Evolutionary conservation across 1,140 invertebrate species (phyloP).

Genomic region (Yoshiicerus persimilis): DNA sequence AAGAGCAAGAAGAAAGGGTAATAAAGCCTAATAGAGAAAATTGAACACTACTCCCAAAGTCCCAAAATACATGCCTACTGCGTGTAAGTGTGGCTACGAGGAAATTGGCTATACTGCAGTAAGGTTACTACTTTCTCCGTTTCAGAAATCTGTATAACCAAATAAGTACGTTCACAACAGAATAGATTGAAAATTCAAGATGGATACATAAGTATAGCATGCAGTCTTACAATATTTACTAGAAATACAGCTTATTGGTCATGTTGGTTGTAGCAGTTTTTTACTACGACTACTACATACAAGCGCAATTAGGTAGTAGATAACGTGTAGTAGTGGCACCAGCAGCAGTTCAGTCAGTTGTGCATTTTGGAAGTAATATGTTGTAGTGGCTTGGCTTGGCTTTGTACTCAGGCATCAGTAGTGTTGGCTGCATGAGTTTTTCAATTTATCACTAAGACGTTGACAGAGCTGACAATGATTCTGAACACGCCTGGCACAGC

Average conservation of each 20-base stretch:
- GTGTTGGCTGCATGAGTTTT: neutral
- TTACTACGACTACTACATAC: neutral
- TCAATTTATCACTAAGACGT: conserved; percentile 23
- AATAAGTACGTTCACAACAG: neutral
- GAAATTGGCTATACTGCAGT: neutral
- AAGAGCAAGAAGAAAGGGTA: neutral
- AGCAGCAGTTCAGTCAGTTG: too few relatives aligned
- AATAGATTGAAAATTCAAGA: neutral
- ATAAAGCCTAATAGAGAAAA: neutral
- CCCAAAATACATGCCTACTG: neutral
- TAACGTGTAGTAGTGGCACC: neutral
- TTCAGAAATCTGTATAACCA: too few relatives aligned
- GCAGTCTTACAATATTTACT: neutral
- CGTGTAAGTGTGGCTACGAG: neutral
- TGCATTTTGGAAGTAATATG: neutral
- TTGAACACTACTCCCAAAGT: neutral
- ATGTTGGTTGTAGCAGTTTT: neutral
- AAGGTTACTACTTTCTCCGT: neutral
- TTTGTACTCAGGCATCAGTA: too few relatives aligned
- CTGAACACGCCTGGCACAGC: neutral
- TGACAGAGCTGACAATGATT: neutral
- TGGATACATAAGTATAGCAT: neutral
- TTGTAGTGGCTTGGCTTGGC: neutral
- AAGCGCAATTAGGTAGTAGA: too few relatives aligned
- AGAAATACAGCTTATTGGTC: too few relatives aligned